phyloP scores from a whole-genome alignment of 2,888 invertebrate species.

The Andrena bicolor region DNA sequence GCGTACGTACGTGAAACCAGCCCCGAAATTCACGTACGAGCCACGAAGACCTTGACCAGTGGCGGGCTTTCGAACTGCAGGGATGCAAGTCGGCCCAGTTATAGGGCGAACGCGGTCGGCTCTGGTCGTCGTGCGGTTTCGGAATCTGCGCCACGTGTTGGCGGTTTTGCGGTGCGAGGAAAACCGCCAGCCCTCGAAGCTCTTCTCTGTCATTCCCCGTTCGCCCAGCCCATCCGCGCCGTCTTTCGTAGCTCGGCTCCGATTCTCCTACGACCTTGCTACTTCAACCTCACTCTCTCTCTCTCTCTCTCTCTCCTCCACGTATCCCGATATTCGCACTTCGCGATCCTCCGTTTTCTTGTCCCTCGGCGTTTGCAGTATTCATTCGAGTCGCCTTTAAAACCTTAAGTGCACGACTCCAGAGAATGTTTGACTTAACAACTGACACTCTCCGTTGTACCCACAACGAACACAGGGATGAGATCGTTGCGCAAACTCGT shows the following conservation, averaged over 20 bases:
- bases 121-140: conserved; percentile 76
- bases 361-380: too few relatives aligned
- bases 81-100: conserved; percentile 65
- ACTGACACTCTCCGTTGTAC: conserved; percentile 14
- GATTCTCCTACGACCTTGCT: conserved; percentile 41
- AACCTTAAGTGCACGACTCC: too few relatives aligned
- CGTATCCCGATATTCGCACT: background rate
- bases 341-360: background rate
- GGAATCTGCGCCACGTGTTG: conserved; percentile 81
- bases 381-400: too few relatives aligned
- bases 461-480: background rate
- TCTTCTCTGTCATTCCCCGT: conserved; percentile 68
- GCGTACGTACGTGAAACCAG: conserved; percentile 5
- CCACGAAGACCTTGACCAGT: conserved; percentile 56
- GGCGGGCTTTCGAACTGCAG: conserved; percentile 59
- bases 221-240: conserved; percentile 55
- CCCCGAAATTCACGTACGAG: conserved; percentile 25
- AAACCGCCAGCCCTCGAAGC: conserved; percentile 78
- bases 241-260: conserved; percentile 59
- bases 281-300: too few relatives aligned
- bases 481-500: conserved; percentile 12
- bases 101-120: conserved; percentile 72
- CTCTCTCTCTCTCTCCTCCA: conserved; percentile 5
- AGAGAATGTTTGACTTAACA: conserved; percentile 1
- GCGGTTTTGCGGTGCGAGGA: conserved; percentile 82